Conservation (phyloP, 2,113 vertebrate species). For the Pedionomus torquatus region DNA sequence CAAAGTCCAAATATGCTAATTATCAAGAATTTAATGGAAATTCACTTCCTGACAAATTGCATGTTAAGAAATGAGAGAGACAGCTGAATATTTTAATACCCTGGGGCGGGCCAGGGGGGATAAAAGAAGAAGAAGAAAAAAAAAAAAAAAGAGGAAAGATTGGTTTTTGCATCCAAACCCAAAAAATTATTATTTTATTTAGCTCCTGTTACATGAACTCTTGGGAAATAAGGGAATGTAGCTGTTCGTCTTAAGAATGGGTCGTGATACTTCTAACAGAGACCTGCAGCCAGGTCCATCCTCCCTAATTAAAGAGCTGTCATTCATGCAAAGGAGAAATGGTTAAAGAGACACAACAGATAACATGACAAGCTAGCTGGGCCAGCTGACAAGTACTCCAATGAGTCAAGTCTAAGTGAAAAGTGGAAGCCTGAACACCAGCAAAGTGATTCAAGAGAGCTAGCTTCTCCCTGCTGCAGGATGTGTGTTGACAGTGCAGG, state of each 20-base stretch:
- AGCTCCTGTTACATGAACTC: not conserved
- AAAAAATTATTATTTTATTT: not conserved
- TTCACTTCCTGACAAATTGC: conserved; percentile 55
- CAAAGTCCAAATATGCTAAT: conserved; percentile 54
- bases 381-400: not conserved
- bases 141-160: not conserved
- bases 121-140: not conserved
- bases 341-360: not conserved
- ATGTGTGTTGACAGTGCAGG: not conserved
- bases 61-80: conserved; percentile 47
- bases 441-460: not conserved
- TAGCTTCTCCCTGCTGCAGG: not conserved
- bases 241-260: not conserved
- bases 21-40: conserved; percentile 56
- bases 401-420: not conserved
- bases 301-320: conserved; percentile 50
- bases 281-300: not conserved
- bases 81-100: conserved; percentile 48
- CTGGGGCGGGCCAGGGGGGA: not conserved
- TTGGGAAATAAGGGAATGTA: not conserved
- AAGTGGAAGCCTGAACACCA: not conserved
- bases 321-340: not conserved
- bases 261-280: not conserved
- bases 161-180: conserved; percentile 35
- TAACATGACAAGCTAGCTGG: not conserved